A percentile compares a stretch with the other conserved stretches of the same genome.
phyloP scores from a whole-genome alignment of 1,140 invertebrate genomes.

The Neelides sp. region DNA sequence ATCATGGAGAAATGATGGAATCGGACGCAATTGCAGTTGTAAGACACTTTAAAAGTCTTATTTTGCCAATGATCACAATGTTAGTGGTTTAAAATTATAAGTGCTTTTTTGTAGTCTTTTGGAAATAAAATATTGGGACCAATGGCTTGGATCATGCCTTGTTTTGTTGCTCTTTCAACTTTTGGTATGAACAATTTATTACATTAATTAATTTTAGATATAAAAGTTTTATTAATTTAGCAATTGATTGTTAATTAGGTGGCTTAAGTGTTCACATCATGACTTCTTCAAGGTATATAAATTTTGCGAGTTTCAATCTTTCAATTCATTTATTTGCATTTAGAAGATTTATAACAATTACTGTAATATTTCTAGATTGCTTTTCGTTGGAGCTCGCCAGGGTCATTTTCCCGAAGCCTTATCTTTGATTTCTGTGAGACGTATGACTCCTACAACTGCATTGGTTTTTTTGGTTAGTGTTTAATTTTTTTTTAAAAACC shows the following conservation, averaged over 20 bases:
- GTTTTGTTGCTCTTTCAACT: conserved; percentile 76
- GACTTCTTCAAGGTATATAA: conserved; percentile 19
- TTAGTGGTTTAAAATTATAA: no score
- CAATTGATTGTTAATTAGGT: no score
- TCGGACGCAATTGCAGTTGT: conserved; percentile 85
- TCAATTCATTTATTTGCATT: background rate
- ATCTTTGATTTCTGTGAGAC: conserved; percentile 70
- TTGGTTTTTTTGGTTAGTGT: conserved; percentile 75
- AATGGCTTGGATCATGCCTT: conserved; percentile 73
- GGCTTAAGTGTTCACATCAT: conserved; percentile 12
- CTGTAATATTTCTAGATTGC: conserved; percentile 42
- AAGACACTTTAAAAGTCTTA: no score
- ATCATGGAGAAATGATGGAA: conserved; percentile 58
- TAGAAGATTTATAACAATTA: background rate
- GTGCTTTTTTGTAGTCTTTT: no score
- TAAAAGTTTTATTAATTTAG: no score
- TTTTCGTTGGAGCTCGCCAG: conserved; percentile 83
- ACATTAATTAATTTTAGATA: no score
- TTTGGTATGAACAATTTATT: no score
- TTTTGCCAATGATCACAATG: no score
- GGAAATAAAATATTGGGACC: conserved; percentile 65
- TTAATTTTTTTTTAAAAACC: conserved; percentile 3
- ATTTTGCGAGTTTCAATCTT: background rate
- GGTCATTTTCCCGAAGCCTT: conserved; percentile 78
- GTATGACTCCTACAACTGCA: conserved; percentile 78